Conservation (phyloP, 2,113 vertebrate species). For the Cheirogaleus medius region DNA sequence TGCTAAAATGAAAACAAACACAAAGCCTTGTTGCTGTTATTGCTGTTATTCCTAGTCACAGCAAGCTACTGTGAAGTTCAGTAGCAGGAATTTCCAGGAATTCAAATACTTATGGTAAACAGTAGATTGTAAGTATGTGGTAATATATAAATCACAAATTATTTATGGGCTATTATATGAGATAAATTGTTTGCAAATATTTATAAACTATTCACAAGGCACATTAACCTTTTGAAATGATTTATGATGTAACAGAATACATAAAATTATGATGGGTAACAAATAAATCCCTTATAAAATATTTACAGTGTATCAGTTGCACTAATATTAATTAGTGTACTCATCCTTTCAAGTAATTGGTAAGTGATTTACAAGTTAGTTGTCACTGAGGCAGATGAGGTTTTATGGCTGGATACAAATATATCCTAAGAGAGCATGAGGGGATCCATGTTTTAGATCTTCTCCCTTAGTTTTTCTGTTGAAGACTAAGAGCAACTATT, state of each 20-base stretch:
- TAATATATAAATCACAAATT: slow-evolving; percentile 70
- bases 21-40: background rate
- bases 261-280: slow-evolving; percentile 71
- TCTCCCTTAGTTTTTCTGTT: background rate
- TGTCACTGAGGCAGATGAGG: background rate
- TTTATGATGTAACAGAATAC: slow-evolving; percentile 75
- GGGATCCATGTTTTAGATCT: background rate
- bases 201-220: slow-evolving; percentile 82
- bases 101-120: slow-evolving; percentile 61
- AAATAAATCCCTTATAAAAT: slow-evolving; percentile 79
- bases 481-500: background rate
- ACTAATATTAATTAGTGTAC: slow-evolving; percentile 81
- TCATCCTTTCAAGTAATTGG: slow-evolving; percentile 71
- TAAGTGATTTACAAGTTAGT: slow-evolving; percentile 63
- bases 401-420: background rate
- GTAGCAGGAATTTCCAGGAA: slow-evolving; percentile 49
- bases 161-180: slow-evolving; percentile 79
- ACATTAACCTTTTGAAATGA: slow-evolving; percentile 74
- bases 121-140: background rate
- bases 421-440: background rate
- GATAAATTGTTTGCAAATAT: slow-evolving; percentile 82
- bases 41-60: background rate
- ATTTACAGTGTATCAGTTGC: slow-evolving; percentile 81
- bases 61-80: background rate
- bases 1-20: background rate